Base-by-base conservation (phyloP, 2,113 vertebrate species). In the Gasterosteus aculeatus region DNA sequence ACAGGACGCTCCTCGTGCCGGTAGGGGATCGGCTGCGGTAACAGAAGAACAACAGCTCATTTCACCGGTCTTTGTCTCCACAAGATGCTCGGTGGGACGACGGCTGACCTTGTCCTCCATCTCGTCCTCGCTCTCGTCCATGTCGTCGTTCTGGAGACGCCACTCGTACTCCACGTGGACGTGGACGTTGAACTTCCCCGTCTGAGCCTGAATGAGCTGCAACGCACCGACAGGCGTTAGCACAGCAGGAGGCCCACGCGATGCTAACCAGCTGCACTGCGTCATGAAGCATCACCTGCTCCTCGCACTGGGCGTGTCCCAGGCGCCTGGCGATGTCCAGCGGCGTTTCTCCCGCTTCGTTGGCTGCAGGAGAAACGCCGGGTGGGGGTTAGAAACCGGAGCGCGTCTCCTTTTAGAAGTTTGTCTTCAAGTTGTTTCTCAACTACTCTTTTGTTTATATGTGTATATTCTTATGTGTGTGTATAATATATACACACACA, bases 81-180 rank as follows among this genome's bases (percentile, higher is more conserved):
- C n/a, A 0, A 53, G 2, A 0, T 2, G 33, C 7, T 41, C 7
- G 3, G 41, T 3, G 15, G 1, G 1, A 60, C 22, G 19, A 4
- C 15, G 84, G 89, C 95, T 90, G 11, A 96, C 87, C 88, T 98
- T 99, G 87, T 99, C 98, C 64, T 99, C 98, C 92, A 97, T 89
- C 62, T 99, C 97, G 18, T 99, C 97, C 5, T 99, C 98, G 1
- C 97, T 99, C 89, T 99, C 98, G 0, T 99, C 98, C 84, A 99
- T 91, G 88, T 99, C 96, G 82, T 96, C 95, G 0, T 98, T 96
- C 46, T 96, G 95, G 59, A 99, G 91, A 10, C 98, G 93, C 98
- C 98, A 99, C 71, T 99, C 97, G 42, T 98, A 99, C 85, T 99
- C 98, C 0, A 99, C 97, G 1, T 99, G 97, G 18, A 99, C 97